Base-by-base conservation (phyloP, 2,888 invertebrate genomes). In the Scaptomyza tumidula region DNA sequence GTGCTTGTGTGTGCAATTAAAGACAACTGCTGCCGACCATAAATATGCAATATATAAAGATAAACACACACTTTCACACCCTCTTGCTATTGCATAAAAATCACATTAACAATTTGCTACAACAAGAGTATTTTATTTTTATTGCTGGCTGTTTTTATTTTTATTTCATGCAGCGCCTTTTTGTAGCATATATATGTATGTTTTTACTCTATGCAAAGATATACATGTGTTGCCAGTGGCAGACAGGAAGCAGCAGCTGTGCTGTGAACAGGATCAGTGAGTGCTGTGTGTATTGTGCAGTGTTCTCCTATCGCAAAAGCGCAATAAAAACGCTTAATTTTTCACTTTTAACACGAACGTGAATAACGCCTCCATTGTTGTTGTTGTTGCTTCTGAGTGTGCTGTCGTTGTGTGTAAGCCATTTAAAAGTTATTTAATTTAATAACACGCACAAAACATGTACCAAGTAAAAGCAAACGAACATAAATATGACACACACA, bases 31-130 rank as follows among this genome's bases (percentile, higher is more conserved):
- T 82, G 64, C 57, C 60, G 45, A 56, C 50, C 83, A 85, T 87
- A 85, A 80, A 85, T 85, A 75, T 75, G 58, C 83, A 74, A 83
- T 85, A 83, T 79, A 81, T 77, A 60, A 52, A 53, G 46, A 58
- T 10, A 33, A 41, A 56, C 54, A 57, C 10, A 41, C 48, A 27
- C 19, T 33, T 37, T 11, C 41, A 37, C 45, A 49, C 41, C 11
- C 48, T 24, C 44, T 46, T 10, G 7, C 66, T 54, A 84, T 86
- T 86, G 89, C 89, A 86, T 86, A 88, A 87, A 87, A 86, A 86
- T 83, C 78, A 75, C 89, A 89, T 88, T 89, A 88, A 89, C 87
- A 88, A 86, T 89, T 88, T 83, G 83, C 83, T 87, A 85, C 71
- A 69, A 85, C 85, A 85, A 75, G 87, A 81, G 88, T 79, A 83